Conservation (phyloP, 2,797 vertebrate genomes). For the Centropyge bicolor region DNA sequence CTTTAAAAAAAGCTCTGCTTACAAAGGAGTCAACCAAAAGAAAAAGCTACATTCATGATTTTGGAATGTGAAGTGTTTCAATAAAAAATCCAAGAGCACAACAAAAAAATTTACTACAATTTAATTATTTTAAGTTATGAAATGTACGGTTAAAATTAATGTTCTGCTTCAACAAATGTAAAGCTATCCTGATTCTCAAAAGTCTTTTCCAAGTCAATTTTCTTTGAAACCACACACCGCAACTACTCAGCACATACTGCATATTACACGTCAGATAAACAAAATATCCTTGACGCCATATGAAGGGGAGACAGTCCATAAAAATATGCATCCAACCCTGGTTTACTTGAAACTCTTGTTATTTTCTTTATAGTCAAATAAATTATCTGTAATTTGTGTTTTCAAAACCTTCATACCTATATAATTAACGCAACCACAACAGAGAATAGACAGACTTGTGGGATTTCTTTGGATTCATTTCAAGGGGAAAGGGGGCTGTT, state of each 20-base stretch:
- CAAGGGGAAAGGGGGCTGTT: constrained; percentile 43
- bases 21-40: not conserved
- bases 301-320: constrained; percentile 27
- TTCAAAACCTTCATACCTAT: constrained; percentile 55
- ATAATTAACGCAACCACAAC: constrained; percentile 56
- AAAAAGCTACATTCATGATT: not conserved
- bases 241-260: constrained; percentile 49
- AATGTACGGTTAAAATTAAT: constrained; percentile 24
- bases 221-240: constrained; percentile 50
- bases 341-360: constrained; percentile 39
- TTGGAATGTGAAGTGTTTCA: not conserved
- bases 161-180: constrained; percentile 30
- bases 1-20: constrained; percentile 20
- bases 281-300: constrained; percentile 49
- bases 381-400: constrained; percentile 50
- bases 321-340: constrained; percentile 26
- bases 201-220: constrained; percentile 48
- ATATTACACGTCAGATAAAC: constrained; percentile 53
- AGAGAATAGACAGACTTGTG: constrained; percentile 47
- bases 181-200: constrained; percentile 45
- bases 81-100: not conserved
- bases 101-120: not conserved
- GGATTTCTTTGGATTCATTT: constrained; percentile 49
- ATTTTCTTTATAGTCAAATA: constrained; percentile 50
- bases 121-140: not conserved